Base-by-base conservation (phyloP, 2,888 invertebrate species). In the Tinea semifulvella region DNA sequence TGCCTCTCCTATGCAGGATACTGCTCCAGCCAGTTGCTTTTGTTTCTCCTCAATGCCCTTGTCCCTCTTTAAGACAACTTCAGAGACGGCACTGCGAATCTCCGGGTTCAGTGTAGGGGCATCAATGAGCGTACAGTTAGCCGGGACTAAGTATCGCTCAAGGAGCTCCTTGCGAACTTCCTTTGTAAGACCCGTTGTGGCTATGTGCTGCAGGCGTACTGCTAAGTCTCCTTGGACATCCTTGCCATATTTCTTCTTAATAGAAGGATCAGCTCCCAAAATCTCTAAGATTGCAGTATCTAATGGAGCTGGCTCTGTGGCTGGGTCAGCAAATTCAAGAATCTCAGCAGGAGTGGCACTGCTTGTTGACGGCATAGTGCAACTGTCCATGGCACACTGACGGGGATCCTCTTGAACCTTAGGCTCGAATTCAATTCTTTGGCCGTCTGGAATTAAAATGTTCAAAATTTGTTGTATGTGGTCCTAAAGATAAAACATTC, bases 31-130 rank as follows among this genome's bases (percentile, higher is more conserved):
- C 2, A 54, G 5, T 22, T 53, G 53, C 28, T 50, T 53, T 46
- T 57, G 57, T 48, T 47, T 52, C 2, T n/a, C 3, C 31, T 52
- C 52, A 5, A 56, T 53, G 0, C 22, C 50, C n/a, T 50, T 52
- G 26, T 56, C 56, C 6, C 51, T 20, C 16, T 55, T 54, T 0
- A 47, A 10, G 0, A 51, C 28, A 0, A 17, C 1, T n/a, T 54
- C 53, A 2, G 53, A 42, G 1, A 55, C 16, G 0, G 53, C 52
- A 0, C 50, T 52, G 26, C 49, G 51, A 8, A 54, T 44, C 40
- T 56, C 56, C 1, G 49, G 42, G 38, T 58, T 56, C 1, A 55
- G 18, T n/a, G 17, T 17, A 2, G 57, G 56, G 4, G 56, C 49
- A 8, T 43, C 50, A 3, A 57, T 52, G 1, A 47, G 13, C 11